Evolutionary conservation across 2,113 vertebrate genomes (phyloP).

Genomic region (Sprattus sprattus): DNA sequence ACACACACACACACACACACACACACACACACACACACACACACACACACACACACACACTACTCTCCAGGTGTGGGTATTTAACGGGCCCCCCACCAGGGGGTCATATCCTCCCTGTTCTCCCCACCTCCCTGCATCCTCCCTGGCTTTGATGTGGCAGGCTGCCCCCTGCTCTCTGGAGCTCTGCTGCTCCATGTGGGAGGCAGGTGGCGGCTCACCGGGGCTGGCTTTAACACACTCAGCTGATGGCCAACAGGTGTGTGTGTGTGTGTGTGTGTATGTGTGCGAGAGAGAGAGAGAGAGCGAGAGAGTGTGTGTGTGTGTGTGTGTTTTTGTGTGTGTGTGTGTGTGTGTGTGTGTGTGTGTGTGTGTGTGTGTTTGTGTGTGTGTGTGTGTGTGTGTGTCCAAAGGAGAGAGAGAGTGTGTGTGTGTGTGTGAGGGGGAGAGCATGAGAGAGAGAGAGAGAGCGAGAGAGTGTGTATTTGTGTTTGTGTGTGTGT

Average conservation of each 20-base stretch:
- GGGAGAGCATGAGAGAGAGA: too few species aligned
- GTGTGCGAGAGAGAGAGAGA: too few species aligned
- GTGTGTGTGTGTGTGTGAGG: too few species aligned
- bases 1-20: constrained; percentile 25
- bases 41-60: not conserved
- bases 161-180: not conserved
- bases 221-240: not conserved
- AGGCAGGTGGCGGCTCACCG: not conserved
- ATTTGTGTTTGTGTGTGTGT: too few species aligned
- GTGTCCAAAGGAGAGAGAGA: too few species aligned
- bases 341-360: too few species aligned
- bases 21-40: constrained; percentile 23
- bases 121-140: not conserved
- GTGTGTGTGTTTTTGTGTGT: too few species aligned
- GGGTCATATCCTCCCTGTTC: not conserved
- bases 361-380: too few species aligned
- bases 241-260: not conserved
- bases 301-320: too few species aligned
- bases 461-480: too few species aligned
- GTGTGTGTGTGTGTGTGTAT: not conserved
- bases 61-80: not conserved
- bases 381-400: too few species aligned
- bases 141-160: not conserved
- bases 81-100: not conserved
- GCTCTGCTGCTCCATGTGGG: not conserved